Percentiles rank a stretch among this genome's conserved stretches.
These are phyloP conservation scores for Paralvinella palmiformis DNA, from an alignment of 1,140 invertebrate species.

Conservation along the genomic window DNA sequence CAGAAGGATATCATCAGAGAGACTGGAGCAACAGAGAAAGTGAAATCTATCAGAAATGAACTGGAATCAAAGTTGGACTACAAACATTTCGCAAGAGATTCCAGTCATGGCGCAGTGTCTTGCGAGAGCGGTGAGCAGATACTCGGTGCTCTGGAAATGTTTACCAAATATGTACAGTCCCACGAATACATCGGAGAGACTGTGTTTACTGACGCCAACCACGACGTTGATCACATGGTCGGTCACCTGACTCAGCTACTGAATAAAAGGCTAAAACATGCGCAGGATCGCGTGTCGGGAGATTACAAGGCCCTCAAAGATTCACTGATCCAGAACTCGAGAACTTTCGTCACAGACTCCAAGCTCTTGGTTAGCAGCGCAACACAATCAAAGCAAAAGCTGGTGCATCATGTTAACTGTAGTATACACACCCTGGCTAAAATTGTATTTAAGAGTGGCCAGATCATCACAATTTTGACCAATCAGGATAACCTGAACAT, in stretches of 20 bases:
- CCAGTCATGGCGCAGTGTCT: no score
- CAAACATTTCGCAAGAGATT: no score
- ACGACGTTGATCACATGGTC: not conserved
- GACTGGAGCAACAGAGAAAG: no score
- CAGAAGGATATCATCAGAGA: no score
- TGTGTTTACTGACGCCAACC: not conserved
- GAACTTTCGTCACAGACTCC: constrained; percentile 74
- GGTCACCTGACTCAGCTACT: not conserved
- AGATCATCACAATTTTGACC: constrained; percentile 55
- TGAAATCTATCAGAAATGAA: no score
- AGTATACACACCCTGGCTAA: constrained; percentile 42
- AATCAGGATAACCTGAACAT: constrained; percentile 71
- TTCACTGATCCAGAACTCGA: constrained; percentile 68
- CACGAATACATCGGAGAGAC: not conserved
- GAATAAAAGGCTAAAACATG: constrained; percentile 8
- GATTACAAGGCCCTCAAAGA: constrained; percentile 57
- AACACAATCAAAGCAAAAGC: constrained; percentile 56
- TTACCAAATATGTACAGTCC: no score
- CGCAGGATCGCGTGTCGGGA: no score
- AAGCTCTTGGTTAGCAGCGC: constrained; percentile 75
- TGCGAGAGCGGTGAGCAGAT: no score
- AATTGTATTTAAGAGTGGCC: constrained; percentile 51
- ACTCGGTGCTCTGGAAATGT: no score
- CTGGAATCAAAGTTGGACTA: no score
- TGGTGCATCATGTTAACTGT: constrained; percentile 52